Evolutionary conservation across 2,888 invertebrate genomes (phyloP), one percentile per base, ranked within the genome.

Genomic region (Drosophila emarginata): DNA sequence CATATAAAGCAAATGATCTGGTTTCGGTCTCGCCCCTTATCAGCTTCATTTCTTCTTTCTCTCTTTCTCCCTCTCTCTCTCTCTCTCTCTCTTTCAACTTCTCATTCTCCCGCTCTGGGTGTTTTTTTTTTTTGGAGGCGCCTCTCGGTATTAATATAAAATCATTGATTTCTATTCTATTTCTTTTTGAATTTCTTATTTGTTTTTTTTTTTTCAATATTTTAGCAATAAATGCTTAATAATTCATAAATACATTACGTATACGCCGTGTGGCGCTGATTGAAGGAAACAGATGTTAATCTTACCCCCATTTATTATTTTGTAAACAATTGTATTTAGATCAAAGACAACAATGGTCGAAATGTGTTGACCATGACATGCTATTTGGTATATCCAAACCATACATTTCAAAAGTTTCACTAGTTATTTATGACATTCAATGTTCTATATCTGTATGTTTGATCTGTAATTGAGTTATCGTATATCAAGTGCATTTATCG

Each of bases 1-100:
- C 88, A 85, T 81, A 71, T 64, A 64, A 79, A 74, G 36, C 67
- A 79, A 71, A 66, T 77, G 71, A 87, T 82, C 77, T 81, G 84
- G 87, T 87, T 80, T 80, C 61, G 45, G 58, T 56, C 18, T 40
- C 59, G 50, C 32, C 15, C 18, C 54, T 54, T 54, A 54, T 54
- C 57, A 57, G 57, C 18, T 32, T 4, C 15, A 54, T 15, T 32
- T 54, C 53, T n/a, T 51, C 32, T 15, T 26, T 11, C 62, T 21
- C 5, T 7, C 40, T 12, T 23, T 15, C 56, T 37, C 6, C 28
- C 52, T 36, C 56, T 32, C 14, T 39, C 70, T 36, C 52, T 14
- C 11, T 6, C 2, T 7, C 36, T 26, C n/a, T 53, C 6, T 14
- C 9, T n/a, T n/a, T 57, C 40, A 28, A 28, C 5, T 28, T 28